Evolutionary conservation across 2,113 vertebrate genomes (phyloP).

Genomic region (Rhinolophus ferrumequinum): DNA sequence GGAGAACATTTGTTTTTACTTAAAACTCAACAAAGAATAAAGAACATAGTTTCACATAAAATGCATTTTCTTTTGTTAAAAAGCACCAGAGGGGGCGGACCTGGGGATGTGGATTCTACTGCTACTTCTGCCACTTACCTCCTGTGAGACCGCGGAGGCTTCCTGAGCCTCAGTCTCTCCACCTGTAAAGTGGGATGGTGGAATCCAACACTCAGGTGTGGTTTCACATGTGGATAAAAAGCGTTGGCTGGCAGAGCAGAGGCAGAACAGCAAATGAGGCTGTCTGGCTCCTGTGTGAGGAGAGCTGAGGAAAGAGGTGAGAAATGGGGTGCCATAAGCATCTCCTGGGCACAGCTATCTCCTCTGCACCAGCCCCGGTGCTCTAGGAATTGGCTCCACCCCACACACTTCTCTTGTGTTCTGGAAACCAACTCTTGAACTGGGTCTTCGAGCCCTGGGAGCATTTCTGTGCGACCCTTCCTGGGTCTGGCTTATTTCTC

Average conservation of each 20-base stretch:
- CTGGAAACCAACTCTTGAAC: background rate
- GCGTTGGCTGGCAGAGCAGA: background rate
- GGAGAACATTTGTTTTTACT: background rate
- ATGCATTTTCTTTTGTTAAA: background rate
- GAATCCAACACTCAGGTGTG: background rate
- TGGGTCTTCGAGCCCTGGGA: background rate
- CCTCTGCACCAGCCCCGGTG: background rate
- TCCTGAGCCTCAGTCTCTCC: background rate
- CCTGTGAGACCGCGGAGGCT: background rate
- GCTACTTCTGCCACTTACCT: background rate
- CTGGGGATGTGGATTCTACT: background rate
- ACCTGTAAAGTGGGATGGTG: background rate
- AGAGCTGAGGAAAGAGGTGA: background rate
- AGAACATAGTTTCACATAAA: background rate
- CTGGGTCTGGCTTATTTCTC: background rate
- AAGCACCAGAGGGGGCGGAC: background rate
- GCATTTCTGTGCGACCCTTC: background rate
- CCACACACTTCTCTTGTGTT: background rate
- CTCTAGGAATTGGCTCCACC: background rate
- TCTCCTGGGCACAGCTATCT: background rate
- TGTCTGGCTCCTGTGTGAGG: background rate
- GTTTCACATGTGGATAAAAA: background rate
- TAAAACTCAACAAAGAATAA: background rate
- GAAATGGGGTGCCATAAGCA: no score
- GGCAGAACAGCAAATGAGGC: background rate